Base-by-base conservation (phyloP, 2,888 invertebrate genomes). In the Cryptus armator region DNA sequence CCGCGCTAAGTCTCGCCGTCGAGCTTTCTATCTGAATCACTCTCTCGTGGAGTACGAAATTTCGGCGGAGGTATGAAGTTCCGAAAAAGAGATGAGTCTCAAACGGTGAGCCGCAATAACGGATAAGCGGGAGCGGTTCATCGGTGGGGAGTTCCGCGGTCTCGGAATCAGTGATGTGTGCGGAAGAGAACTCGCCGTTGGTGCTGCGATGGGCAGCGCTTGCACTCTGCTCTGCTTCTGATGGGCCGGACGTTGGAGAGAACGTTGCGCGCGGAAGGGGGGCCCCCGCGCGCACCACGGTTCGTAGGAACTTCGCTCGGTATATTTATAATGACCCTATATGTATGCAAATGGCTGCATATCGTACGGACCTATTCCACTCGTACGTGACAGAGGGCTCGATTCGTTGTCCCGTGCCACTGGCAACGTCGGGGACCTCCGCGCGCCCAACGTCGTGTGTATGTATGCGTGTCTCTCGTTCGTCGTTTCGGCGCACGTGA, bases 281-380 rank as follows among this genome's bases (percentile, higher is more conserved):
- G 37, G 5, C 37, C 37, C 37, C 37, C 37, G 37, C 37, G 59
- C 59, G 68, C 66, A 68, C 64, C 64, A 56, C 78, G 59, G 29
- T 59, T 70, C 72, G 70, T 85, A 84, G 83, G 78, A 87, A 85
- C 84, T 86, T 66, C 74, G 85, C 81, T 71, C 84, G 89, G 91
- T 93, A 91, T 92, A 93, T 93, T 93, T 92, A 93, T 93, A 93
- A 93, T 93, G 93, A 93, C 91, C 93, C 93, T 93, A 93, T 93
- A 93, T 93, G 92, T 93, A 93, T 93, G 93, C 93, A 93, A 93
- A 93, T 93, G 92, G 93, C 90, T 91, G 93, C 92, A 93, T 92
- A 93, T 93, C 92, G 92, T 91, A 90, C 91, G 89, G 90, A 92
- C 90, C 92, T 91, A 92, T 92, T 91, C 91, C 91, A 90, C 91